Evolutionary conservation across 2,113 vertebrate genomes (phyloP), one percentile per base, ranked within the genome.

Genomic region (Morone saxatilis): DNA sequence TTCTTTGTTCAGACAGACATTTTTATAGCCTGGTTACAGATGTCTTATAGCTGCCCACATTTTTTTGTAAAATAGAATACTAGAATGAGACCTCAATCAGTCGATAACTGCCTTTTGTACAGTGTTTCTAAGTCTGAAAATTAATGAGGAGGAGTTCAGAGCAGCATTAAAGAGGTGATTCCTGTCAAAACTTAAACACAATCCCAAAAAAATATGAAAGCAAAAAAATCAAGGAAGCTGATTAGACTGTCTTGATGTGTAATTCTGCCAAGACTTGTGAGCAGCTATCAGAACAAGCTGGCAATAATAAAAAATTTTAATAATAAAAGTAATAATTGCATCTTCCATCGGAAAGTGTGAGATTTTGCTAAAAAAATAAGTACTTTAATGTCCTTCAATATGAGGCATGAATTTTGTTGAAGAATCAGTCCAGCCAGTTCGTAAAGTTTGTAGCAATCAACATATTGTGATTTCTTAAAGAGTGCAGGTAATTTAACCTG

Each of bases 151-250:
- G 4, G 12, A 5, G 14, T 31, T 81, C 45, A 67, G 3, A 20
- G 57, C n/a, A 48, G 69, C 47, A 40, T 31, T 11, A 16, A 65
- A 48, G 8, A 22, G 7, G 20, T 25, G 45, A 31, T 67, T 71
- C 38, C 45, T 43, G n/a, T 81, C 47, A 71, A 66, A 71, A 60
- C 48, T 50, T 31, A 56, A 62, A 76, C 9, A 56, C 38, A 45
- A 62, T 7, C 3, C 14, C 5, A 36, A 41, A 36, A 45, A 36
- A 7, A 17, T 17, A 41, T 43, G 40, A 67, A 47, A 67, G 17
- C 36, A 47, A 51, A 54, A 25, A 12, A 11, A 3, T 4, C 3
- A 19, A 41, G 14, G 16, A 43, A 17, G 11, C 40, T 65, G 50
- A 56, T 71, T 71, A n/a, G 19, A 20, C 13, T 4, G 25, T 20